phyloP scores from a whole-genome alignment of 2,888 invertebrate genomes.

The Spisula subtruncata region DNA sequence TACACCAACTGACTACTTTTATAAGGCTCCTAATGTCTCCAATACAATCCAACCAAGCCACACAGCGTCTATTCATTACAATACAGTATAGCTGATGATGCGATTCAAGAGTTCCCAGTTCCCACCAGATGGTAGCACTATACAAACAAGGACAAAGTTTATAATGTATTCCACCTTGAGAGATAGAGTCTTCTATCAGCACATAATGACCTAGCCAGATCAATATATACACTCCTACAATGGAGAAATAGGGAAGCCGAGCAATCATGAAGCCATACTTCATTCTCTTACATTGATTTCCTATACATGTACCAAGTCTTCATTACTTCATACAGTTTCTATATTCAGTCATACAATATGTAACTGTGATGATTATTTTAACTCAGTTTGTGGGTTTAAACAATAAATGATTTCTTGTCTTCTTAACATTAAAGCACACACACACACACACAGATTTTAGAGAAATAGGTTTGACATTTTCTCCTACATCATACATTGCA shows the following conservation, averaged over 20 bases:
- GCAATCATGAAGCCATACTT: neutral
- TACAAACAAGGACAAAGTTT: neutral
- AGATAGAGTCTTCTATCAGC: neutral
- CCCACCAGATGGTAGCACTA: neutral
- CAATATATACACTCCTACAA: constrained; percentile 4
- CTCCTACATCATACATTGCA: neutral
- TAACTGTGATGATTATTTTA: neutral
- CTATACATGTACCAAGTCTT: neutral
- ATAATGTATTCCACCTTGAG: constrained; percentile 26
- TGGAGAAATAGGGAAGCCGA: no score
- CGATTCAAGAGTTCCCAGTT: no score
- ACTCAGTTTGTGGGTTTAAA: neutral
- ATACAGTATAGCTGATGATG: no score
- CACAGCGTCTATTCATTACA: no score
- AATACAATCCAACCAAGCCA: no score
- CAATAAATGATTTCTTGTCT: neutral
- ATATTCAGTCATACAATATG: neutral
- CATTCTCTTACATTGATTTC: constrained; percentile 9
- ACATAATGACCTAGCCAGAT: neutral
- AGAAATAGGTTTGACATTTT: neutral
- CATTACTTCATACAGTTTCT: neutral
- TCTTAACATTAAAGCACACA: neutral
- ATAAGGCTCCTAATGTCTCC: no score
- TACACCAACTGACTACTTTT: no score
- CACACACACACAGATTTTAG: neutral